These are phyloP conservation scores for Parazoanthus atlanticus DNA, from an alignment of 92 coral and sea anemone species.

Conservation along the genomic window DNA sequence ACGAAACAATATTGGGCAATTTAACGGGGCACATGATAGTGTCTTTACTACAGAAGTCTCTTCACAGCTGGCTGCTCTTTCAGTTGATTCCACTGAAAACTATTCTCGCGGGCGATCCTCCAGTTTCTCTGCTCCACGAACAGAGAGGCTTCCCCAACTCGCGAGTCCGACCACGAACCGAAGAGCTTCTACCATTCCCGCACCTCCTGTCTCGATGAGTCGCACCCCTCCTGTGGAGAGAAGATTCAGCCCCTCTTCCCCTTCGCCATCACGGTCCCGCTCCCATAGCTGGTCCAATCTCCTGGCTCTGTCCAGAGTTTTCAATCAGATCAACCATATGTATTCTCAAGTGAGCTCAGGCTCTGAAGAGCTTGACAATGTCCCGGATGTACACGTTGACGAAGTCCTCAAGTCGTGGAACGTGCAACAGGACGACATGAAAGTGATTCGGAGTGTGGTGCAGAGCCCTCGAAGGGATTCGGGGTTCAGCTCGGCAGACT, in stretches of 20 bases:
- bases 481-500: neutral
- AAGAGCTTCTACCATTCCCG: neutral
- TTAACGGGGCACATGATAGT: neutral
- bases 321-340: neutral
- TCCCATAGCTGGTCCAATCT: slow-evolving; percentile 10
- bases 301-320: neutral
- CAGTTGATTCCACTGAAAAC: neutral
- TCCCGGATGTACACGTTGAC: neutral
- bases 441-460: neutral
- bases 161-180: neutral
- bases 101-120: slow-evolving; percentile 1
- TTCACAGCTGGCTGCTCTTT: neutral
- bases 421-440: neutral
- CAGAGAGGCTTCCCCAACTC: neutral
- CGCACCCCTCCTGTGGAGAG: slow-evolving; percentile 16
- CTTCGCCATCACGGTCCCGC: neutral
- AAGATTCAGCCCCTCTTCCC: too few relatives aligned
- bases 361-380: neutral
- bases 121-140: neutral
- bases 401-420: slow-evolving; percentile 23
- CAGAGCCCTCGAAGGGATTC: slow-evolving; percentile 10
- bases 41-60: neutral
- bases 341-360: neutral
- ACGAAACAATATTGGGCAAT: neutral
- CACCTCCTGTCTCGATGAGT: neutral